A percentile compares a stretch with the other conserved stretches of the same genome.
Evolutionary conservation across 1,140 invertebrate genomes (phyloP).

Genomic region (Bombus waltoni): DNA sequence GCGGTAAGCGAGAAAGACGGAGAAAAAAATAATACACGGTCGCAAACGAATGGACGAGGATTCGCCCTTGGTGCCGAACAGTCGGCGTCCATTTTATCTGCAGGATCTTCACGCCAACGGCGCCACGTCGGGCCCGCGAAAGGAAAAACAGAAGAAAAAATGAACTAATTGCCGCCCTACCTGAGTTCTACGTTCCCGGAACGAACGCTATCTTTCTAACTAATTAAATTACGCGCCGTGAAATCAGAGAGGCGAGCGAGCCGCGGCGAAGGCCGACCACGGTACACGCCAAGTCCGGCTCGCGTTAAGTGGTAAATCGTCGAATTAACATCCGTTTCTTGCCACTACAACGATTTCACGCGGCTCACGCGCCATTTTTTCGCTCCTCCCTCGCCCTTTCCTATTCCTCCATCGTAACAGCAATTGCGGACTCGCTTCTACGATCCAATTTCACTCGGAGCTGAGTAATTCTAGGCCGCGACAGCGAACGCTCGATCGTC

Average conservation of each 20-base stretch:
- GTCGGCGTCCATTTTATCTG: conserved; percentile 42
- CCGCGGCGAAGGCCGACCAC: conserved; percentile 16
- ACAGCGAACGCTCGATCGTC: background rate
- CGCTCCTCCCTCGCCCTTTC: no score
- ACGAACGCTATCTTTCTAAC: conserved; percentile 55
- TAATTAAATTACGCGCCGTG: conserved; percentile 66
- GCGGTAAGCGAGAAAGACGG: no score
- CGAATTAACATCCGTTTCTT: conserved; percentile 56
- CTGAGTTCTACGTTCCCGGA: conserved; percentile 41
- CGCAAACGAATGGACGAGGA: background rate
- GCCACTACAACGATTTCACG: conserved; percentile 30
- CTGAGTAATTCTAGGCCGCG: background rate
- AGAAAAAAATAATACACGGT: background rate
- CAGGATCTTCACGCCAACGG: conserved; percentile 64
- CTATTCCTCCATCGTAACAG: background rate
- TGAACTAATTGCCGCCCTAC: conserved; percentile 55
- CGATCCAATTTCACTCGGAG: background rate
- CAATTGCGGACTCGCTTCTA: background rate
- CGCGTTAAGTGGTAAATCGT: conserved; percentile 43
- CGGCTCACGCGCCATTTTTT: conserved; percentile 24
- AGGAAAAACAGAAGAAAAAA: conserved; percentile 31
- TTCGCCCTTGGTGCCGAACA: background rate
- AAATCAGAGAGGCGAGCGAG: conserved; percentile 54
- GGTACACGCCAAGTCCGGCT: conserved; percentile 9
- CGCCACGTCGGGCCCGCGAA: background rate